phyloP scores from a whole-genome alignment of 2,888 invertebrate genomes.

The Ophraella communa region DNA sequence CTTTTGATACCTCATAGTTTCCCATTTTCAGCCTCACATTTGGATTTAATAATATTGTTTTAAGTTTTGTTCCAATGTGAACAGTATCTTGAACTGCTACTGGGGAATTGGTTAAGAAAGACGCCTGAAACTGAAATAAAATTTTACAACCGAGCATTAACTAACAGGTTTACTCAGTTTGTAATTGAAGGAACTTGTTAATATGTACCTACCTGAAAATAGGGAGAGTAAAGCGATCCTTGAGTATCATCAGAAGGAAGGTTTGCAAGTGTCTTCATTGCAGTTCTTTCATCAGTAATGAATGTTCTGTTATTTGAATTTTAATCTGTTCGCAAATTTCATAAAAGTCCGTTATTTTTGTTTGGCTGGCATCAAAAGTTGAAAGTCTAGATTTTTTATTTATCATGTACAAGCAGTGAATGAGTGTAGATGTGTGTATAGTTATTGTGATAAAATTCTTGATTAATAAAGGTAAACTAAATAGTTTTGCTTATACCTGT shows the following conservation, averaged over 20 bases:
- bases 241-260: neutral
- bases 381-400: conserved; percentile 14
- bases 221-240: conserved; percentile 3
- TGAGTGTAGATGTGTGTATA: no score
- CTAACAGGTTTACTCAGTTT: neutral
- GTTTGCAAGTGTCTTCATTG: conserved; percentile 28
- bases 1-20: conserved; percentile 17
- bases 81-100: conserved; percentile 30
- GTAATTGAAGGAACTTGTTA: neutral
- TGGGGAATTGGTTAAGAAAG: conserved; percentile 8
- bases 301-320: neutral
- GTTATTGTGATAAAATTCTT: no score
- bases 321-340: neutral
- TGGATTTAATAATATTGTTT: conserved; percentile 32
- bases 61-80: conserved; percentile 35
- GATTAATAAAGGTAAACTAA: no score
- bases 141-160: neutral
- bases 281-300: neutral
- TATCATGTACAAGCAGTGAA: no score
- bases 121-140: conserved; percentile 14
- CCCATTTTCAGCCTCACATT: conserved; percentile 29
- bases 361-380: neutral
- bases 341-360: neutral
- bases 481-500: no score
- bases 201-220: conserved; percentile 8